Conservation (phyloP, 1,140 invertebrate genomes). For the Cyphomyrmex costatus region DNA sequence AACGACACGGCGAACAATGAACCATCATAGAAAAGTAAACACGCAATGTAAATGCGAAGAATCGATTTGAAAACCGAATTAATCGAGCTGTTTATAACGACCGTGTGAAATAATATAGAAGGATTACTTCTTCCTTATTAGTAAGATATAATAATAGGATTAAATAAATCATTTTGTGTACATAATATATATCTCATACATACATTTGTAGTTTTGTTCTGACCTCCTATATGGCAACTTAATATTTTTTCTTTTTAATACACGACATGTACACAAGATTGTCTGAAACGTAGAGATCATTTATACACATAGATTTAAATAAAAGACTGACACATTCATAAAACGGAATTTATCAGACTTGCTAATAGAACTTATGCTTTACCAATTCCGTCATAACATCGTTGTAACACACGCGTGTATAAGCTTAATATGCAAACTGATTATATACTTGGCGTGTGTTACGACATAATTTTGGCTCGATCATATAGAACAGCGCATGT, state of each 20-base stretch:
- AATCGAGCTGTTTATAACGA: slow-evolving; percentile 76
- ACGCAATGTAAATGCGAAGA: slow-evolving; percentile 80
- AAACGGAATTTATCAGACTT: slow-evolving; percentile 60
- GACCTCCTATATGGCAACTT: slow-evolving; percentile 69
- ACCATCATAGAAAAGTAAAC: slow-evolving; percentile 76
- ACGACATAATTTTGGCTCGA: slow-evolving; percentile 53
- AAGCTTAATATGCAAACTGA: slow-evolving; percentile 1
- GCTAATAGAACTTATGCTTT: slow-evolving; percentile 61
- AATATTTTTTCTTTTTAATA: slow-evolving; percentile 59
- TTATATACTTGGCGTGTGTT: not conserved
- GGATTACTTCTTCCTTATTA: slow-evolving; percentile 83
- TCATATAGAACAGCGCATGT: slow-evolving; percentile 58
- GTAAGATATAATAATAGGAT: slow-evolving; percentile 80
- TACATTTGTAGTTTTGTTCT: slow-evolving; percentile 72
- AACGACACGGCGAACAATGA: slow-evolving; percentile 65
- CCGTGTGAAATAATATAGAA: slow-evolving; percentile 78
- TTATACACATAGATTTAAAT: slow-evolving; percentile 74
- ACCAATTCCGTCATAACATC: slow-evolving; percentile 50
- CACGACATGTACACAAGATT: slow-evolving; percentile 68
- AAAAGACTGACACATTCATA: slow-evolving; percentile 72
- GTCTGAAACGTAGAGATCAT: slow-evolving; percentile 69
- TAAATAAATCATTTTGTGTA: slow-evolving; percentile 85
- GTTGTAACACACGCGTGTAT: slow-evolving; percentile 20
- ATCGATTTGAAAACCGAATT: slow-evolving; percentile 56
- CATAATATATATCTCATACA: slow-evolving; percentile 76